These are phyloP conservation scores for Lottia gigantea DNA, from an alignment of 2,888 invertebrate species.

Conservation along the genomic window DNA sequence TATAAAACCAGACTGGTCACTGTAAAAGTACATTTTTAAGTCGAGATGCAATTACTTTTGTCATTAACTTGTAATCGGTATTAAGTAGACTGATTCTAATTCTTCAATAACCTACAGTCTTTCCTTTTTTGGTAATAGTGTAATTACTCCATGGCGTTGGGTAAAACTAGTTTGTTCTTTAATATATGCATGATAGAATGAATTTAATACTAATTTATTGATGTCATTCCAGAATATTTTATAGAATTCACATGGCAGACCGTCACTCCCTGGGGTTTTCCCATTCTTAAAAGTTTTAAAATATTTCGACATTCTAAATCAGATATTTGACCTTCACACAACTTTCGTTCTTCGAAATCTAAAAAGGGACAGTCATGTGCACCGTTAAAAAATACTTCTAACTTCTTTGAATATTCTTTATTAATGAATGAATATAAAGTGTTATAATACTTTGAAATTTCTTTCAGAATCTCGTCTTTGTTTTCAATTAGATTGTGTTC, in stretches of 20 bases:
- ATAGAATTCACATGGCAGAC: conserved; percentile 18
- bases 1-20: conserved; percentile 23
- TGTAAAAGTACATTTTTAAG: conserved; percentile 15
- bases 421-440: conserved; percentile 12
- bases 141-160: conserved; percentile 15
- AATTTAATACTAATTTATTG: background rate
- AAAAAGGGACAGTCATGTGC: background rate
- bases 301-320: conserved; percentile 14
- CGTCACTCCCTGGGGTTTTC: conserved; percentile 18
- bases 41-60: conserved; percentile 18
- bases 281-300: conserved; percentile 13
- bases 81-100: conserved; percentile 23
- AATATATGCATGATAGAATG: background rate
- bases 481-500: too few relatives aligned
- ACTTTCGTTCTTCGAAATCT: background rate
- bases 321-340: background rate
- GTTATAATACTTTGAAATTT: conserved; percentile 12
- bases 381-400: background rate
- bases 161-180: background rate
- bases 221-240: conserved; percentile 13
- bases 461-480: background rate
- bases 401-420: background rate
- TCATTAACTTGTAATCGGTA: conserved; percentile 22
- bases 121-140: conserved; percentile 19
- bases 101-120: conserved; percentile 10